Base-by-base conservation (phyloP, 1,140 invertebrate genomes). In the Magallana gigas region DNA sequence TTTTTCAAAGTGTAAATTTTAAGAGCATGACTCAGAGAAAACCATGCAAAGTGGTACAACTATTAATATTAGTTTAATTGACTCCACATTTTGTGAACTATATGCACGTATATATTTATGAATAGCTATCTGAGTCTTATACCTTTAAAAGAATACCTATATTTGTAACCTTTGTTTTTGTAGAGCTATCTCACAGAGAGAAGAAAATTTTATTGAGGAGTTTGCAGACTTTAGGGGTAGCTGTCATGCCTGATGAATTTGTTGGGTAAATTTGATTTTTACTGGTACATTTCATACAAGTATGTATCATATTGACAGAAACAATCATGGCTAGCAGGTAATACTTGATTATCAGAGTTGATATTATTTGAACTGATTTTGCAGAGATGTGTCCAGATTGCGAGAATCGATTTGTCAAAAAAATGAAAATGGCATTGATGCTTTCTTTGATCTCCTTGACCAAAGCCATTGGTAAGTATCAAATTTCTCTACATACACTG, bases 211-310 rank as follows among this genome's bases (percentile, higher is more conserved):
- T 14, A 16, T 16, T 8, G 80, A 82, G 57, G 57, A 82, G 9
- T 56, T 82, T 48, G 16, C 36, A 16, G 80, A 82, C 16, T 57
- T 57, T 82, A 1, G 80, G 29, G 6, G 36, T 82, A 48, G 80
- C 80, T n/a, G n/a, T 82, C 11, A 82, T 82, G 56, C 80, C 36
- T 12, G 80, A 82, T 82, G 80, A 82, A 57, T 82, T 82, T 57
- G 1, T 16, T 4, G 29, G 80, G 80, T 82, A 82, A 82, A 57
- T 57, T 56, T 82, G 11, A 6, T 18, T 68, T 68, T 18, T n/a
- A 68, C n/a, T 18, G 5, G n/a, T 16, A 68, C 23, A 23, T 23
- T 23, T 48, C 5, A 48, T 48, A 48, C 5, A 5, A 4, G 5
- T 48, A 4, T 48, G 36, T 48, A 48, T 48, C 36, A 48, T 48